phyloP scores from a whole-genome alignment of 2,797 vertebrate genomes.

The Liparis tanakae region DNA sequence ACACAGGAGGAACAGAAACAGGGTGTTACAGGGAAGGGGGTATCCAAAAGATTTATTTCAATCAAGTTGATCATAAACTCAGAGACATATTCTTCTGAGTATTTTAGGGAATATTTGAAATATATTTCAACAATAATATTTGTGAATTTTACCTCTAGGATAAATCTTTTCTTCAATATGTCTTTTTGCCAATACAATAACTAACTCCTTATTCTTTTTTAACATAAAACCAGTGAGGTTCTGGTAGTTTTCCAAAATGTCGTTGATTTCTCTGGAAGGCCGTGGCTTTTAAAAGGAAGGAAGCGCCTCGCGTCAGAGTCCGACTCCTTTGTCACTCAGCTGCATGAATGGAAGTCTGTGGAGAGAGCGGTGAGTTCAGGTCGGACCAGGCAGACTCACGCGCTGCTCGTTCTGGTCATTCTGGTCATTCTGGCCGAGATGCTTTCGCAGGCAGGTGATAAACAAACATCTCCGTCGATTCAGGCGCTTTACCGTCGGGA shows the following conservation, averaged over 20 bases:
- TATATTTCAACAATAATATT: not conserved
- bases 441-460: slow-evolving; percentile 89
- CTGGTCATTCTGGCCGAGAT: slow-evolving; percentile 69
- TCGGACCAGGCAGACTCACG: slow-evolving; percentile 55
- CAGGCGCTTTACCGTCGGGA: slow-evolving; percentile 90
- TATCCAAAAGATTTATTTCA: not conserved
- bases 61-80: slow-evolving; percentile 8
- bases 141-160: not conserved
- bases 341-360: slow-evolving; percentile 34
- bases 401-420: slow-evolving; percentile 34
- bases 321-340: slow-evolving; percentile 2
- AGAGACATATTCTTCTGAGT: not conserved
- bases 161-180: not conserved
- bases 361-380: slow-evolving; percentile 10
- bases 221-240: not conserved
- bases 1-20: too few relatives aligned
- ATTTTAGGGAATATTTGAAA: not conserved
- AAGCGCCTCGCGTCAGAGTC: not conserved
- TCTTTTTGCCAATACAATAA: not conserved
- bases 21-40: not conserved
- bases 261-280: not conserved
- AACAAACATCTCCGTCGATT: slow-evolving; percentile 89
- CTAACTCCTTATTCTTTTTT: not conserved
- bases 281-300: not conserved
- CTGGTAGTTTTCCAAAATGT: not conserved